phyloP scores from a whole-genome alignment of 2,888 invertebrate genomes.

The Atrina japonica region DNA sequence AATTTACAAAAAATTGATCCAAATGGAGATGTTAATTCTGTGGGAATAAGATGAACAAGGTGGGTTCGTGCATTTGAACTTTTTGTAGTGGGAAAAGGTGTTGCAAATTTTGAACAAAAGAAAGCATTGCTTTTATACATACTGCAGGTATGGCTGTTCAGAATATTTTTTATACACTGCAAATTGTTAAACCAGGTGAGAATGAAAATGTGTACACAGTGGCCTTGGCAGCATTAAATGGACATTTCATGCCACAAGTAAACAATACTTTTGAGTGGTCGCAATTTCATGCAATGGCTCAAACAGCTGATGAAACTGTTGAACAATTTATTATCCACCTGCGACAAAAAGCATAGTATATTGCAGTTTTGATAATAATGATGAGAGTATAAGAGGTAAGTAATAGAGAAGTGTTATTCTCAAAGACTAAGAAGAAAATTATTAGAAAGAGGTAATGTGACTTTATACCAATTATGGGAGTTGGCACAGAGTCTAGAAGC shows the following conservation, averaged over 20 bases:
- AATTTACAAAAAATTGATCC: conserved; percentile 13
- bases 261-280: conserved; percentile 20
- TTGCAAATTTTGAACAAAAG: conserved; percentile 11
- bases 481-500: conserved; percentile 1
- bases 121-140: conserved; percentile 28
- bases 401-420: conserved; percentile 40
- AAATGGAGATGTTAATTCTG: conserved; percentile 20
- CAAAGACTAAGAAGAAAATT: conserved; percentile 30
- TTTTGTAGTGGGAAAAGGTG: conserved; percentile 6
- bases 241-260: conserved; percentile 26
- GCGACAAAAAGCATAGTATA: conserved; percentile 26
- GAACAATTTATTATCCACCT: conserved; percentile 41
- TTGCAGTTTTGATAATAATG: conserved; percentile 44
- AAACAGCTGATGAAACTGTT: conserved; percentile 29
- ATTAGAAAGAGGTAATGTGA: conserved; percentile 19
- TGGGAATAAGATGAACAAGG: conserved; percentile 24
- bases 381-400: conserved; percentile 48
- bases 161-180: conserved; percentile 27
- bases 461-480: background rate
- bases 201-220: conserved; percentile 12
- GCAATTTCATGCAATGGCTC: conserved; percentile 24
- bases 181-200: conserved; percentile 4
- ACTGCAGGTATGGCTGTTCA: conserved; percentile 20
- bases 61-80: conserved; percentile 30
- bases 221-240: conserved; percentile 8